phyloP scores from a whole-genome alignment of 1,140 invertebrate species.

The Lerema accius region DNA sequence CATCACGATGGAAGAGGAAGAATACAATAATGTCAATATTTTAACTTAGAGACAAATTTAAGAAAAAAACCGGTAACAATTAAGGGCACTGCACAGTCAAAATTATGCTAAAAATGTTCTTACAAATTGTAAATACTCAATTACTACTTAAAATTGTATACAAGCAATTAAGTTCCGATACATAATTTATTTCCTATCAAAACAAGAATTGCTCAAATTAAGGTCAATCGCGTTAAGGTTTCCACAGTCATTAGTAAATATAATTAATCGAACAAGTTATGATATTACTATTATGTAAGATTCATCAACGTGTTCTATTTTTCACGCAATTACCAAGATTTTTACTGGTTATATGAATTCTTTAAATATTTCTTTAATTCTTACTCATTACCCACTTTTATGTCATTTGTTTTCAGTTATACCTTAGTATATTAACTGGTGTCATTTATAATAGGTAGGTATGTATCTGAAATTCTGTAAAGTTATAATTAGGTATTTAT shows the following conservation, averaged over 20 bases:
- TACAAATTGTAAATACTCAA: background rate
- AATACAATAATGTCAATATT: constrained; percentile 24
- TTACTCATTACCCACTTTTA: too few species aligned
- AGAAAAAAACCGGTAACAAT: constrained; percentile 4
- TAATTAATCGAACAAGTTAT: background rate
- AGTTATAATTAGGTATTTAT: too few species aligned
- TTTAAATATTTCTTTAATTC: too few species aligned
- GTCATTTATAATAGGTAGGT: too few species aligned
- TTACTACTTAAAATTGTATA: background rate
- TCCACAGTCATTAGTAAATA: background rate
- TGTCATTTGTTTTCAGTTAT: too few species aligned
- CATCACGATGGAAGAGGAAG: constrained; percentile 41
- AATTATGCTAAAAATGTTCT: constrained; percentile 4
- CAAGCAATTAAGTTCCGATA: background rate
- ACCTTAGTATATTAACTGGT: too few species aligned
- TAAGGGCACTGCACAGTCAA: background rate
- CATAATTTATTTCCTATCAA: background rate
- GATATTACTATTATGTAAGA: background rate
- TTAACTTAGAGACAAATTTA: constrained; percentile 18
- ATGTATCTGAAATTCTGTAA: too few species aligned
- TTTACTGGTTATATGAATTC: too few species aligned
- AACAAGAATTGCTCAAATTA: constrained; percentile 1
- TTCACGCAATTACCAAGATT: background rate
- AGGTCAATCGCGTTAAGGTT: background rate
- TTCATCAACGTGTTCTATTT: background rate